Base-by-base conservation (phyloP, 2,113 vertebrate species). In the Rattus rattus region DNA sequence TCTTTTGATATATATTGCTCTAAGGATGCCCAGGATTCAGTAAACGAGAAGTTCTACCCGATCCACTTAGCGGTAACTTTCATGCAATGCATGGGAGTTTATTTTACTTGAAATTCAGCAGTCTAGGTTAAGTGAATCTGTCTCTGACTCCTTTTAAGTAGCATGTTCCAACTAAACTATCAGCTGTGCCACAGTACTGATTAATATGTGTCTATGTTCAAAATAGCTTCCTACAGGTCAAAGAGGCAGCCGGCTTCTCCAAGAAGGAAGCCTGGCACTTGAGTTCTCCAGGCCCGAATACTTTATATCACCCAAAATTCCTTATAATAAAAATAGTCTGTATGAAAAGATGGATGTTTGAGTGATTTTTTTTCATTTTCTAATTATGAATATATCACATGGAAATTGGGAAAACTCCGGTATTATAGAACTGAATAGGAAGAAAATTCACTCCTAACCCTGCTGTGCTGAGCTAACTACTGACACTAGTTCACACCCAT, bases 51-150 rank as follows among this genome's bases (percentile, higher is more conserved):
- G 33, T 81, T 52, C 39, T 80, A 49, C 13, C 91, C 3, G 86
- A 14, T 56, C 83, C 20, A 80, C 14, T 75, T 83, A 94, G 19
- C 36, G 67, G 80, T 88, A 70, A 81, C 24, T 81, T 89, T 69
- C 76, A 5, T 94, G 8, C 76, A 24, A 54, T 93, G 47, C 12
- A 36, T 75, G 92, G 90, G 49, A 87, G 22, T 91, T 86, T 94
- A 90, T 88, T 96, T 79, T 90, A 75, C 30, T 95, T 96, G 94
- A 73, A 96, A 89, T 83, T 89, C 28, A 77, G 17, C 75, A 33
- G 90, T 49, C 93, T 72, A 83, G 63, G 69, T 90, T 87, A 90
- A 75, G 8, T 90, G 96, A 90, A 84, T 26, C 1, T 1, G 79
- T 87, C 63, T 90, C 26, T 88, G 65, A 67, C 36, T 90, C 36